Percentiles rank a stretch among this genome's conserved stretches.
Conservation (phyloP, 92 coral and sea anemone genomes). For the Phymanthus crucifer region DNA sequence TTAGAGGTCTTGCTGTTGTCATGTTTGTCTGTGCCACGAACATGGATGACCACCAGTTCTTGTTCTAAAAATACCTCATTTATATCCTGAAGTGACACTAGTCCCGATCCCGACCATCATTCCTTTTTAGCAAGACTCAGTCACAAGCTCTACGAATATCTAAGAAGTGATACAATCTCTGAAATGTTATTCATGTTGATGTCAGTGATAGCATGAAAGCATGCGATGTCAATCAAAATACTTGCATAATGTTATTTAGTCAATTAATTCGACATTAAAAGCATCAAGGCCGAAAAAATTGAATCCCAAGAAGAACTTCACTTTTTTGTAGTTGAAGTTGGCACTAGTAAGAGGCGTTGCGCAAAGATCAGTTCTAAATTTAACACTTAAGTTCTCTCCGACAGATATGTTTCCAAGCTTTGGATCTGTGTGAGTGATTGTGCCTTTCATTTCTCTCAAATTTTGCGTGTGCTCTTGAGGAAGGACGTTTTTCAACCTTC, state of each 20-base stretch:
- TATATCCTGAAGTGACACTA: no score
- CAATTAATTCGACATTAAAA: conserved; percentile 48
- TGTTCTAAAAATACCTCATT: no score
- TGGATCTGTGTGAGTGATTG: conserved; percentile 24
- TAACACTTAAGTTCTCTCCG: conserved; percentile 24
- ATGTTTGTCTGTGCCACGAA: no score
- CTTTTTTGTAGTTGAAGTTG: conserved; percentile 35
- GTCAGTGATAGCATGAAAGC: background rate
- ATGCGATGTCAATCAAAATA: background rate
- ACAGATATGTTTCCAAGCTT: conserved; percentile 48
- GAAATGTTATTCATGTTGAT: background rate
- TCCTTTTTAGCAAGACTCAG: no score
- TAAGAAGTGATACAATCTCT: no score
- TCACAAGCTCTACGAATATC: no score
- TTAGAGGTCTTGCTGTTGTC: no score
- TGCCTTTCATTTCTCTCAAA: conserved; percentile 50
- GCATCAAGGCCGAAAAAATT: conserved; percentile 59
- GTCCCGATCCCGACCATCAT: no score
- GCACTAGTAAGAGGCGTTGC: conserved; percentile 45
- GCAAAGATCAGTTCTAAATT: conserved; percentile 64
- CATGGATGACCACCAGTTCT: no score
- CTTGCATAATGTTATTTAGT: background rate
- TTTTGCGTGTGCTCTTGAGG: conserved; percentile 18
- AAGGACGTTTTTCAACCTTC: conserved; percentile 31
- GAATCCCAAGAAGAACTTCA: conserved; percentile 54